phyloP scores from a whole-genome alignment of 2,888 invertebrate species.

The Agrochola lota region DNA sequence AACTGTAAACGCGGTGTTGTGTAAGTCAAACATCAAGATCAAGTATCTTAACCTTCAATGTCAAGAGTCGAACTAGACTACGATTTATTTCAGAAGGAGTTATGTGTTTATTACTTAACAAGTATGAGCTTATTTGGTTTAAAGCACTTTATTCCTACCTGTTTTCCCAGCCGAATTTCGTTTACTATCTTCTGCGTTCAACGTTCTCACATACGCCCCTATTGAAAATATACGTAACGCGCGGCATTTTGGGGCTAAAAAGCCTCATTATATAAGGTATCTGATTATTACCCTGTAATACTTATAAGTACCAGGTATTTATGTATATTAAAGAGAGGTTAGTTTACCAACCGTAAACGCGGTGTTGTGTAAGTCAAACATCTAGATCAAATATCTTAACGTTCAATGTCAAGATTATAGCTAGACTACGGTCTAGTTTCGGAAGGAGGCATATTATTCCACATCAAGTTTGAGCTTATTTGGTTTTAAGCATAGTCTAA shows the following conservation, averaged over 20 bases:
- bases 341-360: slow-evolving; percentile 19
- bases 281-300: slow-evolving; percentile 34
- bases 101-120: slow-evolving; percentile 10
- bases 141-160: background rate
- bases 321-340: background rate
- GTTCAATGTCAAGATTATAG: slow-evolving; percentile 28
- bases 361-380: slow-evolving; percentile 24
- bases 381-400: slow-evolving; percentile 15
- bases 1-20: slow-evolving; percentile 10
- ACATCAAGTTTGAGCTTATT: slow-evolving; percentile 3
- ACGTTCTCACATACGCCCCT: slow-evolving; percentile 8
- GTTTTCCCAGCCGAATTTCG: background rate
- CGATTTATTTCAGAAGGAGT: background rate
- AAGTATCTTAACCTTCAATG: slow-evolving; percentile 22
- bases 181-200: slow-evolving; percentile 27
- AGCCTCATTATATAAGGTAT: slow-evolving; percentile 40
- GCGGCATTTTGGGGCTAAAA: slow-evolving; percentile 28
- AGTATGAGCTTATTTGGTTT: slow-evolving; percentile 4
- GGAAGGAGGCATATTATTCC: background rate
- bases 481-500: too few relatives aligned
- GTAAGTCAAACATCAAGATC: slow-evolving; percentile 26
- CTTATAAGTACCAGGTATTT: background rate
- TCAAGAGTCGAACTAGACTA: slow-evolving; percentile 19
- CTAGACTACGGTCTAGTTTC: slow-evolving; percentile 1
- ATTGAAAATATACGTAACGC: slow-evolving; percentile 35